A percentile compares a stretch with the other conserved stretches of the same genome.
Conservation (phyloP, 2,113 vertebrate species). For the Conger conger region DNA sequence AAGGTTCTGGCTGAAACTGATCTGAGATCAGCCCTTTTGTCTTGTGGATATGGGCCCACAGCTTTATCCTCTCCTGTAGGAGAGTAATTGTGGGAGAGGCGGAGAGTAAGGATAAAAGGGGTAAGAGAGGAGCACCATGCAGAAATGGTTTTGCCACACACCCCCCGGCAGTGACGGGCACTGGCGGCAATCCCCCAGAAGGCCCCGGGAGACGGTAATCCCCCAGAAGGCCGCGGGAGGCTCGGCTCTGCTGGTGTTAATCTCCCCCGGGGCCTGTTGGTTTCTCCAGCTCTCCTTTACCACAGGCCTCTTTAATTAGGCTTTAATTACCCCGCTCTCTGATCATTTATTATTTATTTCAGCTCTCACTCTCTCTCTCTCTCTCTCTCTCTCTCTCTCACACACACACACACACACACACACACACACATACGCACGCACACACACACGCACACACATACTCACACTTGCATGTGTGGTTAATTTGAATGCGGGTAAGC, state of each 20-base stretch:
- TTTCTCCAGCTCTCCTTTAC: neutral
- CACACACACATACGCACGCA: too few relatives aligned
- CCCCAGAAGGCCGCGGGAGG: neutral
- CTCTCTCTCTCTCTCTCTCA: neutral
- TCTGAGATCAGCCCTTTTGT: too few relatives aligned
- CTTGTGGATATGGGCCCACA: too few relatives aligned
- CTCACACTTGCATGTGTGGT: neutral
- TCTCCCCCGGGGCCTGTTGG: neutral
- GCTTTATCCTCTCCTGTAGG: too few relatives aligned
- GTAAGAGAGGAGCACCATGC: neutral
- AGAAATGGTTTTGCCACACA: neutral
- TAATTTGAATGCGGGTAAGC: neutral
- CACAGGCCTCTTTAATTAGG: neutral
- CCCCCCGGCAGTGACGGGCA: neutral
- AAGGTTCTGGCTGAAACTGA: too few relatives aligned
- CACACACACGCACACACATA: too few relatives aligned
- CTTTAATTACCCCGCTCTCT: neutral
- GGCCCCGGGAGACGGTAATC: conserved; percentile 1
- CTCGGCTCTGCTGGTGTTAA: neutral
- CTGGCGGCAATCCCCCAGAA: neutral
- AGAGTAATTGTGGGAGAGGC: neutral
- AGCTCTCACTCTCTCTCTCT: neutral
- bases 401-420: too few relatives aligned
- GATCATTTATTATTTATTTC: neutral
- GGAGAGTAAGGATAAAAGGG: neutral